A percentile compares a stretch with the other conserved stretches of the same genome.
Evolutionary conservation across 2,888 invertebrate genomes (phyloP).

Genomic region (Amphipoea lucens): DNA sequence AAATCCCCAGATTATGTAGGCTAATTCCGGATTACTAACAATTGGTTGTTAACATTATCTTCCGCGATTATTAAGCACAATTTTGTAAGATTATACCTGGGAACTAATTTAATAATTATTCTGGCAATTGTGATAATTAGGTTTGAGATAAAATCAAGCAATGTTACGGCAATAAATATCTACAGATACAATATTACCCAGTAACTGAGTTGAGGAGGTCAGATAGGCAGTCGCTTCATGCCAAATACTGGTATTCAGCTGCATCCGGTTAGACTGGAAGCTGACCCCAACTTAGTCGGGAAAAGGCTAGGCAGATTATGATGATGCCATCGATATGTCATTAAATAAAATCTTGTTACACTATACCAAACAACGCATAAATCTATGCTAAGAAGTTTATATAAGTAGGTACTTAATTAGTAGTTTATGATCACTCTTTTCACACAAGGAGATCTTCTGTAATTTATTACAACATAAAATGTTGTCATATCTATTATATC

Average conservation of each 20-base stretch:
- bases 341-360: not conserved
- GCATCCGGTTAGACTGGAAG: no score
- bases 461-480: not conserved
- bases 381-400: no score
- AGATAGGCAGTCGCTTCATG: no score
- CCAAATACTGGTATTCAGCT: not conserved
- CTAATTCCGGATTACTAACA: conserved; percentile 53
- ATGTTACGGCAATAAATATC: not conserved
- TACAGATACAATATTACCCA: no score
- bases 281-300: no score
- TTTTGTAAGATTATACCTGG: conserved; percentile 38
- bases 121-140: conserved; percentile 24
- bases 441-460: not conserved
- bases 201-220: no score
- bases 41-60: conserved; percentile 57
- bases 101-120: conserved; percentile 27
- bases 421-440: not conserved
- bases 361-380: no score
- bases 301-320: no score
- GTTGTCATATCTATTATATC: not conserved
- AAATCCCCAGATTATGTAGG: conserved; percentile 43
- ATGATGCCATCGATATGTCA: not conserved
- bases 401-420: not conserved
- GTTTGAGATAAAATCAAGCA: conserved; percentile 7
- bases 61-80: conserved; percentile 53